Base-by-base conservation (phyloP, 2,113 vertebrate species). In the Oncorhynchus clarkii region DNA sequence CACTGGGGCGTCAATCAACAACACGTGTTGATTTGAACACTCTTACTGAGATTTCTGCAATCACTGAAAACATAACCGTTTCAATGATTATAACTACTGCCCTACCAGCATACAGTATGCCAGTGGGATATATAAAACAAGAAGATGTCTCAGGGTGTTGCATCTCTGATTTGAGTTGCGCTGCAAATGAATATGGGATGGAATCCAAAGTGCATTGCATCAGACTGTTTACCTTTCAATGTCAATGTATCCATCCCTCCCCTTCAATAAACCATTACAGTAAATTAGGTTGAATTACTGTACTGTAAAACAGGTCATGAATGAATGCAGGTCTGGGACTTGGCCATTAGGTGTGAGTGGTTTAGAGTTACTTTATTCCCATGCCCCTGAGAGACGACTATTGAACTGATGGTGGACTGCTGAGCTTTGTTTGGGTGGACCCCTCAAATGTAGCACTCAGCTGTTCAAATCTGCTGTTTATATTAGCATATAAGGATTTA, bases 371-470 rank as follows among this genome's bases (percentile, higher is more conserved):
- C 34, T 20, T 39, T 13, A 26, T 24, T 22, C 34, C 11, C 45
- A 24, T 13, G 68, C 7, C 45, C 45, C 39, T 48, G 3, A 13
- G 13, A 13, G 39, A 14, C 0, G 5, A 2, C 31, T 45, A 77
- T 73, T 74, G 71, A 77, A 24, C 73, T 78, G 72, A 72, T 67
- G 80, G 78, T 71, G 86, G 88, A 76, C 82, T 75, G 79, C 70
- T 80, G 71, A 85, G 81, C 71, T 84, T 85, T 89, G 91, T 93
- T 94, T 91, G 89, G 88, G 88, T 88, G 88, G 82, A 82, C 76
- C 68, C 71, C 76, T 85, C 20, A 51, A 79, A 51, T 87, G 87
- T 71, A 78, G 51, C 79, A 73, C 83, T 87, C 77, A 75, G 85
- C 84, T 86, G 83, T 92, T 87, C 82, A 79, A 82, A 72, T 70